Conservation (phyloP, 92 coral and sea anemone species). For the Epizoanthus rinbou region DNA sequence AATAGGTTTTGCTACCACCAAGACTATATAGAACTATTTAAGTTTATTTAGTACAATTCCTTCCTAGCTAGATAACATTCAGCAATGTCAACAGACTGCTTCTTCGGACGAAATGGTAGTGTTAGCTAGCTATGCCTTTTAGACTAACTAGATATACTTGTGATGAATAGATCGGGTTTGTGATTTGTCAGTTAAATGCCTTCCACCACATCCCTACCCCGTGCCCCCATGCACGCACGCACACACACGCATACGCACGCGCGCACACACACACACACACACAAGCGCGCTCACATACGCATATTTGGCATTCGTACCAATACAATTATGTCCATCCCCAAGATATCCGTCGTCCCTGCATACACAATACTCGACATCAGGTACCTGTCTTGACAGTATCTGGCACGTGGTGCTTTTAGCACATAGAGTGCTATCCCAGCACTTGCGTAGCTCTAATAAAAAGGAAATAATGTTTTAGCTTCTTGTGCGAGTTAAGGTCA, state of each 20-base stretch:
- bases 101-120: too few relatives aligned
- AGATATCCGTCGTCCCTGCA: constrained; percentile 53
- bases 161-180: too few relatives aligned
- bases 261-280: background rate
- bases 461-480: background rate
- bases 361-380: constrained; percentile 44
- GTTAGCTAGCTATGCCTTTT: too few relatives aligned
- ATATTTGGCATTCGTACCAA: constrained; percentile 39
- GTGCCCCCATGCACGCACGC: too few relatives aligned
- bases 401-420: background rate
- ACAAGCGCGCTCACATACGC: background rate
- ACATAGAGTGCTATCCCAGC: background rate
- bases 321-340: constrained; percentile 55
- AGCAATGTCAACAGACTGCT: too few relatives aligned
- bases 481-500: too few relatives aligned
- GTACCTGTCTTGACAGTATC: constrained; percentile 20
- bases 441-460: background rate
- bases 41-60: too few relatives aligned
- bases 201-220: too few relatives aligned
- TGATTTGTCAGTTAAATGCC: too few relatives aligned
- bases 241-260: background rate
- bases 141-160: too few relatives aligned
- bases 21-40: background rate
- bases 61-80: too few relatives aligned
- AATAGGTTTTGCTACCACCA: background rate